Evolutionary conservation across 2,888 invertebrate species (phyloP).

Genomic region (Apodemia duryi): DNA sequence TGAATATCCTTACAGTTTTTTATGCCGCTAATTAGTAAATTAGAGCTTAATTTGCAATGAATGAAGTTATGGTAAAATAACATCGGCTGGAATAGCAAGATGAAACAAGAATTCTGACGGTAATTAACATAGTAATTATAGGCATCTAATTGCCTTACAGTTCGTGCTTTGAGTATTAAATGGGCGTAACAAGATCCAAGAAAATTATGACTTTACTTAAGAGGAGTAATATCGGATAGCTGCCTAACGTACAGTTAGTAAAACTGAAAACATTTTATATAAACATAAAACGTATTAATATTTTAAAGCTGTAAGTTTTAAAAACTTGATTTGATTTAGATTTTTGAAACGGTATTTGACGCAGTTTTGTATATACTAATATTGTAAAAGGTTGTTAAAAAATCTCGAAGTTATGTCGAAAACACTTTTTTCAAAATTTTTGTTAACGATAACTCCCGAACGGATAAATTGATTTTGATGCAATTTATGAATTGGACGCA

Average conservation of each 20-base stretch:
- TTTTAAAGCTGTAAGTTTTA: no score
- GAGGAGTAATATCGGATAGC: slow-evolving; percentile 6
- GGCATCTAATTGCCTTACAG: slow-evolving; percentile 72
- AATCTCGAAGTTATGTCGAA: no score
- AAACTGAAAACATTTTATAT: background rate
- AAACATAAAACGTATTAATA: background rate
- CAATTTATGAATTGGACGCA: no score
- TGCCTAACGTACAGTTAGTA: background rate
- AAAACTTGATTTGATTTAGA: no score
- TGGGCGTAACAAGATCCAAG: slow-evolving; percentile 57
- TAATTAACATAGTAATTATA: slow-evolving; percentile 77
- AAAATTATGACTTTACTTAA: slow-evolving; percentile 20
- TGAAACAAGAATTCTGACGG: slow-evolving; percentile 67
- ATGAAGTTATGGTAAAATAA: slow-evolving; percentile 67
- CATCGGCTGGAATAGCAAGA: slow-evolving; percentile 60
- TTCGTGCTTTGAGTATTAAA: slow-evolving; percentile 71
- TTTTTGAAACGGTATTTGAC: no score
- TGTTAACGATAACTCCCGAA: no score
- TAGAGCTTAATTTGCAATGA: slow-evolving; percentile 51
- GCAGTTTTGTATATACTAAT: no score
- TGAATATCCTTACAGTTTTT: background rate
- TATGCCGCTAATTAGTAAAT: slow-evolving; percentile 40
- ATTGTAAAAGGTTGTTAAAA: no score
- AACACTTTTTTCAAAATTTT: no score
- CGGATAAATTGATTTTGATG: no score